phyloP scores from a whole-genome alignment of 2,888 invertebrate genomes.

The Rhagium mordax region DNA sequence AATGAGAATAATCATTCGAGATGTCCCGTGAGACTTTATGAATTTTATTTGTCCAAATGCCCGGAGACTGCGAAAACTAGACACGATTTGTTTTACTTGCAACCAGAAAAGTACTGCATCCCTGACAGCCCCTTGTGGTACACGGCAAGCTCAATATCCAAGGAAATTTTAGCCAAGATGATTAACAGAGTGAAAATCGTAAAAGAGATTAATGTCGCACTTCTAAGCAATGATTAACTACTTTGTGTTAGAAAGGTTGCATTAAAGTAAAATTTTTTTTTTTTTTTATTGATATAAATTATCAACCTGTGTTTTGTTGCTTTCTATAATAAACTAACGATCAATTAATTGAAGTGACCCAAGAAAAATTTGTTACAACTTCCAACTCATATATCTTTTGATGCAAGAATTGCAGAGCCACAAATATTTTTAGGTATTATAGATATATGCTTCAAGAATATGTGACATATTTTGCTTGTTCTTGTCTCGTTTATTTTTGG shows the following conservation, averaged over 20 bases:
- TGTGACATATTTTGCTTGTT: no score
- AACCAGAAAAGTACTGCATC: conserved; percentile 89
- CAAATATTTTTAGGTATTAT: no score
- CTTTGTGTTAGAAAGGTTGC: not conserved
- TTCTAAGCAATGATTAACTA: conserved; percentile 6
- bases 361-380: no score
- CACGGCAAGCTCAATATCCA: conserved; percentile 83
- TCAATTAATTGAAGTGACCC: no score
- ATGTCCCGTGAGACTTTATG: conserved; percentile 94
- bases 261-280: no score
- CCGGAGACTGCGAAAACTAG: conserved; percentile 90
- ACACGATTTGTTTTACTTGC: conserved; percentile 86
- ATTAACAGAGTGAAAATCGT: conserved; percentile 73
- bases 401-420: no score
- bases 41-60: conserved; percentile 94
- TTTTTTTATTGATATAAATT: no score
- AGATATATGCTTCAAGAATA: no score
- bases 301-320: no score
- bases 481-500: no score
- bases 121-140: conserved; percentile 95
- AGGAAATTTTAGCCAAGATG: conserved; percentile 86
- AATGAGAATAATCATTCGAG: conserved; percentile 78
- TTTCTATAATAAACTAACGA: no score
- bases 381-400: no score
- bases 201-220: conserved; percentile 45